Evolutionary conservation across 2,113 vertebrate genomes (phyloP).

Genomic region (Chroicocephalus ridibundus): DNA sequence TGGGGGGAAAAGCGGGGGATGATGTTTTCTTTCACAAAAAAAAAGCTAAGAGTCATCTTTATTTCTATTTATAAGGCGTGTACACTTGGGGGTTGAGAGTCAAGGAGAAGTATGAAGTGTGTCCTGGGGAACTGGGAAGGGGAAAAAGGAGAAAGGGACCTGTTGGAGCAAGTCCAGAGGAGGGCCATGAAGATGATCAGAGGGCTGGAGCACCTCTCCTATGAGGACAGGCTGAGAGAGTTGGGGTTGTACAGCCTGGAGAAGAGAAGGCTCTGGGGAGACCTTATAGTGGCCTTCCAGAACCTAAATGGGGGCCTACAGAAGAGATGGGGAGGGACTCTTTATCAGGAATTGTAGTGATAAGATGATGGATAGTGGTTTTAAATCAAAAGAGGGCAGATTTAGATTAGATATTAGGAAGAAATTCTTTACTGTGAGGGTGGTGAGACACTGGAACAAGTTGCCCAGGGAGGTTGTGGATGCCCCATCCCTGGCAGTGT

Average conservation of each 20-base stretch:
- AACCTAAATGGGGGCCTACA: too few relatives aligned
- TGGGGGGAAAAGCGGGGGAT: accelerated
- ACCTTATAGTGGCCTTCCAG: too few relatives aligned
- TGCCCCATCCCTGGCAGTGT: too few relatives aligned
- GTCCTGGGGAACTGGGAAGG: background rate
- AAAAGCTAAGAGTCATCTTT: background rate
- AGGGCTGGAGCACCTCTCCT: background rate
- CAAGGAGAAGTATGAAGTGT: background rate
- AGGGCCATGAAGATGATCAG: background rate
- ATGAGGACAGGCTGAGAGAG: background rate
- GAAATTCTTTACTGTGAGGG: background rate
- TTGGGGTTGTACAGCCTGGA: background rate
- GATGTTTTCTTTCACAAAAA: background rate
- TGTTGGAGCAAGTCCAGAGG: background rate
- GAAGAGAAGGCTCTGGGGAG: background rate
- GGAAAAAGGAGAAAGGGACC: background rate
- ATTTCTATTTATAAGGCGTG: background rate
- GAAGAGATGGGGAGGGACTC: too few relatives aligned
- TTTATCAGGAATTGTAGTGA: too few relatives aligned
- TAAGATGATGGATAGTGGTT: background rate
- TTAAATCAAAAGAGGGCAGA: background rate
- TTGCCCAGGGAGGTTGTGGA: background rate
- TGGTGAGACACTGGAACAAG: background rate
- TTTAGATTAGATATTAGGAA: background rate
- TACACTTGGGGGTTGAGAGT: background rate